Conservation (phyloP, 2,113 vertebrate genomes). For the Corythornis vintsioides region DNA sequence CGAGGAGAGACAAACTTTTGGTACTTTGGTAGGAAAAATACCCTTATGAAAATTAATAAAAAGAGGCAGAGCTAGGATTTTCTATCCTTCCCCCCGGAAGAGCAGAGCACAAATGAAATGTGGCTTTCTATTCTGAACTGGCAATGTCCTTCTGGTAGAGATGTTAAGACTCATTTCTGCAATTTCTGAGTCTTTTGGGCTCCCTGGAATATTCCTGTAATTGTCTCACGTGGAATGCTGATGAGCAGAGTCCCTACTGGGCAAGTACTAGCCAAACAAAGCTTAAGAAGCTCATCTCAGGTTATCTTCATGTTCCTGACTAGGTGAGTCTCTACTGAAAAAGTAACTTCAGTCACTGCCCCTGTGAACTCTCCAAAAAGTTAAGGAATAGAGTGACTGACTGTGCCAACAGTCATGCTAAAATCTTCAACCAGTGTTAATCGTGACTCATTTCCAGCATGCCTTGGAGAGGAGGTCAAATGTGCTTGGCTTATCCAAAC, state of each 20-base stretch:
- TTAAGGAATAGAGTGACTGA: neutral
- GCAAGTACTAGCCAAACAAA: neutral
- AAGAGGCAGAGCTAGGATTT: neutral
- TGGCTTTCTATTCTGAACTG: neutral
- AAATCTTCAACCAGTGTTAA: neutral
- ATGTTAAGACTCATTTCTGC: neutral
- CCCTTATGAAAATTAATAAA: neutral
- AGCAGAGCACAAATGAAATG: neutral
- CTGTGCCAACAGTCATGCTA: neutral
- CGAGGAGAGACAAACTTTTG: neutral
- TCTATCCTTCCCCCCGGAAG: neutral
- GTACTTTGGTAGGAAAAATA: neutral
- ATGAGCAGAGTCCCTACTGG: neutral
- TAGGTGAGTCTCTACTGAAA: neutral
- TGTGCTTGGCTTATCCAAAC: neutral
- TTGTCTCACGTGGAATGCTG: fast-evolving
- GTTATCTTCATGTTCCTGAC: neutral
- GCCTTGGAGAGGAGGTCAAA: neutral
- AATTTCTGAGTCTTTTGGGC: neutral
- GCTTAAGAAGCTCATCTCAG: neutral
- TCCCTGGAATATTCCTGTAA: fast-evolving
- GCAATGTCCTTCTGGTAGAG: neutral
- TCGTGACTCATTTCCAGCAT: neutral
- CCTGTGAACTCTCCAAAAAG: neutral
- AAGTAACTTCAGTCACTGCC: neutral